Evolutionary conservation across 1,140 invertebrate species (phyloP), one percentile per base, ranked within the genome.

Genomic region (Mesaphorura yosii): DNA sequence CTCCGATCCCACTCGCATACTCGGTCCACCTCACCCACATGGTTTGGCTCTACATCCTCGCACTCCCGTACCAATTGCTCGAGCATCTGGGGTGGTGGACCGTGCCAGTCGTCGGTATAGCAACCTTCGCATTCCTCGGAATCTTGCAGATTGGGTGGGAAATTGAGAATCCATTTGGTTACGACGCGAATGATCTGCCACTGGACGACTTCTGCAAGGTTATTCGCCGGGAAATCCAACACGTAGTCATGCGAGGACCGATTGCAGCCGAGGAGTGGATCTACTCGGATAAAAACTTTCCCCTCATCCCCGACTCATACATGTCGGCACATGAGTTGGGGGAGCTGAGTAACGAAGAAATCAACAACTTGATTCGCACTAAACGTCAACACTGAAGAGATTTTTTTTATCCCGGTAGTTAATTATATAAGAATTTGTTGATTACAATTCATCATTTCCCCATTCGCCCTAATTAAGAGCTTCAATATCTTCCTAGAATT

Each of bases 81-180:
- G 48, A 40, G 10, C 14, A 3, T 10, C 31, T 57, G 5, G 3
- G 10, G 6, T 58, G 57, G 57, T 34, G 20, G 45, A 51, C 51
- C 1, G 22, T 58, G 14, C 47, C 51, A 14, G 51, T 46, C 6
- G 51, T 54, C 10, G 26, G 23, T 7, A 3, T 58, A 12, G 51
- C 48, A 15, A 22, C 45, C 14, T 57, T 57, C 26, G 20, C 49
- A 5, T n/a, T 57, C 7, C 20, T 57, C 14, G 49, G 55, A 38
- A 51, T 57, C 37, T 31, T 57, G 22, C 42, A 38, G 12, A 53
- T 53, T 17, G 42, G 44, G 4, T 44, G 23, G 20, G 52, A 53
- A 48, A 53, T 53, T 39, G 52, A 53, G 48, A 53, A 53, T 22
- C 52, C 52, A 2, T 53, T 53, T 28, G 52, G 52, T 27, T 47